Base-by-base conservation (phyloP, 2,888 invertebrate genomes). In the Tinea semifulvella region DNA sequence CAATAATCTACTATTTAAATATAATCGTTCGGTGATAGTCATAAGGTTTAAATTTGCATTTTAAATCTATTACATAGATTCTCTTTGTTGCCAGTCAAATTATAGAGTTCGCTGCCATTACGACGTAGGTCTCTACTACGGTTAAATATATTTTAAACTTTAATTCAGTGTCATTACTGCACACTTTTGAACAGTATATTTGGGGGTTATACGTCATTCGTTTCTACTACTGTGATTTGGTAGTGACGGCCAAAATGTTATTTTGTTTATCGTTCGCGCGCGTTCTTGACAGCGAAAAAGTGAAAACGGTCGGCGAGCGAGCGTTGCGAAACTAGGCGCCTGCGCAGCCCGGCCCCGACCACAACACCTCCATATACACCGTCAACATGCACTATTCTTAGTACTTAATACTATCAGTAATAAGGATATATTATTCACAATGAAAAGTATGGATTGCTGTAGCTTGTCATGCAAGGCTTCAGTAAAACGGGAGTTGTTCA, bases 201-300 rank as follows among this genome's bases (percentile, higher is more conserved):
- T 45, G 49, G 56, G 18, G 58, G 49, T 31, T 55, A 68, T 69
- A 50, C 47, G 62, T 52, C 59, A 48, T 58, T 50, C 22, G 40
- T 40, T 63, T 46, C 52, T 50, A 38, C 54, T 54, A 49, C 52
- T 46, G 52, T 49, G 51, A 49, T 53, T 47, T 67, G 65, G 67
- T 66, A 68, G 69, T 70, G 74, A 69, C 71, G 75, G 75, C 71
- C 73, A 66, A 75, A 77, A 76, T 73, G 74, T 72, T 75, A 71
- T 76, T 77, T 77, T 77, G 76, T 79, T 79, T 79, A 76, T 77
- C 77, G 74, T 68, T 72, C 61, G 67, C 63, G 63, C 60, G 74
- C 77, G 79, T 74, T 77, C 80, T 79, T 80, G 79, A 79, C 80
- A 79, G 77, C 76, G 75, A 80, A 80, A 79, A 80, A 80, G 80